Evolutionary conservation across 2,113 vertebrate genomes (phyloP).

Genomic region (Menura novaehollandiae): DNA sequence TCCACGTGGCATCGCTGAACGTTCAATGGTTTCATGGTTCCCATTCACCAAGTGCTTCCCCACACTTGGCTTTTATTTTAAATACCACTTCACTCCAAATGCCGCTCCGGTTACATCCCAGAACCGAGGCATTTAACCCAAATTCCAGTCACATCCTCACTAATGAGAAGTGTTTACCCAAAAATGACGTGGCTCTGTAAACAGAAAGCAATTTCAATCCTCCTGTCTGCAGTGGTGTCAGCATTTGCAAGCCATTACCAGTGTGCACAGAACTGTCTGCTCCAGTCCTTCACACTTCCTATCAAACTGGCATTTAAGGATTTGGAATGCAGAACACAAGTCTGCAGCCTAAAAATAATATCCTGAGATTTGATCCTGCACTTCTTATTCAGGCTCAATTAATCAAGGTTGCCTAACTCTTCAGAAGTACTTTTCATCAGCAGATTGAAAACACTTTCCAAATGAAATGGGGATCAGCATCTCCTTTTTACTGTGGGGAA

Average conservation of each 20-base stretch:
- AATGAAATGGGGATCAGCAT: neutral
- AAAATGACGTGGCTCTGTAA: neutral
- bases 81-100: neutral
- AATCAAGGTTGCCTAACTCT: constrained; percentile 45
- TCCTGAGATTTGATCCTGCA: constrained; percentile 17
- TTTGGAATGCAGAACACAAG: constrained; percentile 28
- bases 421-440: constrained; percentile 37
- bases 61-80: neutral
- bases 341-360: constrained; percentile 48
- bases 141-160: neutral
- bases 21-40: accelerated
- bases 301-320: neutral
- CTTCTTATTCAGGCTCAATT: constrained; percentile 45
- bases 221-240: neutral
- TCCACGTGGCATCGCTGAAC: neutral
- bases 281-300: neutral
- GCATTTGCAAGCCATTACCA: neutral
- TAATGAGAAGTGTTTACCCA: neutral
- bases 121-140: neutral
- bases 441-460: constrained; percentile 1
- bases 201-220: constrained; percentile 24
- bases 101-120: accelerated
- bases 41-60: neutral
- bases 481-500: neutral
- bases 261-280: neutral